phyloP scores from a whole-genome alignment of 2,888 invertebrate genomes.

The Torymus tubicola region DNA sequence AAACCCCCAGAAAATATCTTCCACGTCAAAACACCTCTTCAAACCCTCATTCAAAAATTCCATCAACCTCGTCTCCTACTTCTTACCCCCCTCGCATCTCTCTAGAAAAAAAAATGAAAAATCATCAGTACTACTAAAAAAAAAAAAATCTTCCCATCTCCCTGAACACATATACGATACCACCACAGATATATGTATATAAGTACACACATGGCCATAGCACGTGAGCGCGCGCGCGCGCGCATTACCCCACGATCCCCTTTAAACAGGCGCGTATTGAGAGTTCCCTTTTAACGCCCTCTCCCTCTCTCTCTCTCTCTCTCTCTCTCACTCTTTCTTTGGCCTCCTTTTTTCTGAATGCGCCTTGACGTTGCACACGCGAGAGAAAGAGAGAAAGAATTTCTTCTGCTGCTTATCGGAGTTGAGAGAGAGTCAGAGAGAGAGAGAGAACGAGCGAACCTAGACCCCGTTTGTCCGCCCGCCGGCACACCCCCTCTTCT shows the following conservation, averaged over 20 bases:
- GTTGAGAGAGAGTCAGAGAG: background rate
- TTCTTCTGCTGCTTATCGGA: background rate
- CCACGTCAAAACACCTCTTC: no score
- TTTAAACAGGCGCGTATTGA: constrained; percentile 53
- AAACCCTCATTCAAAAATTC: no score
- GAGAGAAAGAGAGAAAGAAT: constrained; percentile 4
- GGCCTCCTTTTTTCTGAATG: constrained; percentile 37
- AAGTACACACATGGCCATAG: no score
- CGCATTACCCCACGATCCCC: constrained; percentile 24
- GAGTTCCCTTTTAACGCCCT: constrained; percentile 47
- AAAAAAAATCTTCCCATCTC: no score
- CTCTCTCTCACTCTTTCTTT: background rate
- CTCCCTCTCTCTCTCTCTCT: no score
- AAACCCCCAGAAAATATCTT: no score
- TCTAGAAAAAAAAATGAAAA: no score
- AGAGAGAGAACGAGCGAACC: constrained; percentile 34
- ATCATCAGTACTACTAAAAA: no score
- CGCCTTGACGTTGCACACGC: background rate
- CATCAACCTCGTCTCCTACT: no score
- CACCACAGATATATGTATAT: no score
- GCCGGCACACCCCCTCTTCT: background rate
- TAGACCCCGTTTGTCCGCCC: constrained; percentile 42
- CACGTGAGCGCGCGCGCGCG: background rate
- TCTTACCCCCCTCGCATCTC: no score
- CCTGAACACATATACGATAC: no score